phyloP scores from a whole-genome alignment of 2,888 invertebrate genomes.

The Apamea anceps region DNA sequence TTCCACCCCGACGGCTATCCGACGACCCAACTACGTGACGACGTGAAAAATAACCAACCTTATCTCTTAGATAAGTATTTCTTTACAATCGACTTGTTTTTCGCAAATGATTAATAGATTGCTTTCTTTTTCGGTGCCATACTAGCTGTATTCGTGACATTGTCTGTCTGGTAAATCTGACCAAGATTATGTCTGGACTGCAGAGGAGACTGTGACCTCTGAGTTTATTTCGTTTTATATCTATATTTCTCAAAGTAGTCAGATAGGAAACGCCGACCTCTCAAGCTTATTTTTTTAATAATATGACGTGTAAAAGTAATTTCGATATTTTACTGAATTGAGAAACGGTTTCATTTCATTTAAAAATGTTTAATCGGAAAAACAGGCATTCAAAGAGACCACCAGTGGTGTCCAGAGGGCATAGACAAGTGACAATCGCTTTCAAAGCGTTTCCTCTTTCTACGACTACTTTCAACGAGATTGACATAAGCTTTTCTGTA shows the following conservation, averaged over 20 bases:
- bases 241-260: neutral
- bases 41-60: conserved; percentile 64
- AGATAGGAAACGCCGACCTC: neutral
- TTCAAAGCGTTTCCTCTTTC: neutral
- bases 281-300: neutral
- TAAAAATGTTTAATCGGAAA: too few relatives aligned
- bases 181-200: neutral
- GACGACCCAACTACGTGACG: conserved; percentile 52
- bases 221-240: neutral
- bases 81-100: conserved; percentile 65
- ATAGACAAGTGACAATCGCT: neutral
- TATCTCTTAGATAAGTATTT: conserved; percentile 65
- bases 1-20: conserved; percentile 56
- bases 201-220: neutral
- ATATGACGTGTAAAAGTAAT: too few relatives aligned
- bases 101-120: conserved; percentile 63
- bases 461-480: neutral
- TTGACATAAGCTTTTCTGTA: neutral
- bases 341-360: too few relatives aligned
- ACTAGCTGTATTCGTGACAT: neutral
- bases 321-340: too few relatives aligned
- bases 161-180: neutral
- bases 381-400: neutral
- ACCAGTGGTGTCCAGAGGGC: neutral
- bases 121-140: conserved; percentile 9